Evolutionary conservation across 53 echinoderm and acorn worm species (phyloP), one percentile per base, ranked within the genome.

Genomic region (Mesocentrotus franciscanus): DNA sequence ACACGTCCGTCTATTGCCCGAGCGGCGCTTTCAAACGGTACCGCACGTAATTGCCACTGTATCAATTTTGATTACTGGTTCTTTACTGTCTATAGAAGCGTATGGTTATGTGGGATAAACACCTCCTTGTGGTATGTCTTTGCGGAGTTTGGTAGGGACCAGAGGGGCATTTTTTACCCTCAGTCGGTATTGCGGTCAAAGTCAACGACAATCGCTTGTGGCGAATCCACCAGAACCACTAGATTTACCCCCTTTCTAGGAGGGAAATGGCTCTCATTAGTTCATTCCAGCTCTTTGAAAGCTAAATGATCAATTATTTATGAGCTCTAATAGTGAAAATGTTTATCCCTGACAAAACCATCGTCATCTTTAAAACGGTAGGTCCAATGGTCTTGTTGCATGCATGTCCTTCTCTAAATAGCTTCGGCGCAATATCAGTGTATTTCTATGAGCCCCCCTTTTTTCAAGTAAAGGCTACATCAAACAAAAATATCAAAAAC

Each of bases 1-100:
- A 93, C 93, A 93, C 93, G 93, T 93, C 79, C 79, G 58, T 24
- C 93, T 93, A 93, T 93, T 81, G 93, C 93, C 55, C 93, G 93
- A 30, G 93, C 93, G 93, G 93, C 83, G 93, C 83, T 93, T 75
- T 93, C 93, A 93, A 79, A 81, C 79, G 81, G 33, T 79, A 79
- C 83, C 93, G 93, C 93, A 17, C 7, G 60, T 79, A 93, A 93
- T 93, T 93, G 93, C 93, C 79, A 93, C 93, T 93, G 93, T 93
- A 93, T 79, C 93, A 79, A 93, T 93, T 93, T 93, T 93, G 78
- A 93, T 93, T 81, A 93, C 79, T 33, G 56, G 14, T 74, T 74
- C 75, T 92, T 36, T 68, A 36, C 20, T 70, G 91, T 91, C 91
- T 91, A 36, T 36, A 18, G 61, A 39, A 91, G 62, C 20, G 91